These are phyloP conservation scores for Ips nitidus DNA, from an alignment of 1,140 invertebrate genomes.

Conservation along the genomic window DNA sequence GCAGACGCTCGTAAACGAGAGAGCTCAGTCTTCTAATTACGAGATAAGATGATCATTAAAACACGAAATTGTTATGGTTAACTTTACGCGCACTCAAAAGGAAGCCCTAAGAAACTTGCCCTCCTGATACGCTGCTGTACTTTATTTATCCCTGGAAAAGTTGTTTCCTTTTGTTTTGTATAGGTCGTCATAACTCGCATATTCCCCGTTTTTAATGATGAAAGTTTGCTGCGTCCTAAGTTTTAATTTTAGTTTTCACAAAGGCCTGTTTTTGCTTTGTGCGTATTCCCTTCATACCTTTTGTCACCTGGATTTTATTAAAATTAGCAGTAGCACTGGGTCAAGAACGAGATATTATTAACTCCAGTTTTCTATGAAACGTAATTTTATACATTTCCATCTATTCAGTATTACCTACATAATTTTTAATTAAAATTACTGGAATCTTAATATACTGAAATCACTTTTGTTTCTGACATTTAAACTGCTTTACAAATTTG, in stretches of 20 bases:
- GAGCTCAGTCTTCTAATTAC: slow-evolving; percentile 29
- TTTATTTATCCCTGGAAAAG: slow-evolving; percentile 1
- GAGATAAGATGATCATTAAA: slow-evolving; percentile 32
- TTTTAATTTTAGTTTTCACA: slow-evolving; percentile 2
- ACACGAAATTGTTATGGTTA: slow-evolving; percentile 28
- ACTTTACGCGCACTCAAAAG: slow-evolving; percentile 10
- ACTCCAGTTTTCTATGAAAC: too few relatives aligned
- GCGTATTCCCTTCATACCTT: not conserved
- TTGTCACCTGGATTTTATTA: too few relatives aligned
- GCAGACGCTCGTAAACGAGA: slow-evolving; percentile 26
- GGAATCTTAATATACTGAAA: too few relatives aligned
- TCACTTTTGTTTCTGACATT: too few relatives aligned
- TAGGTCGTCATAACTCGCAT: slow-evolving; percentile 7
- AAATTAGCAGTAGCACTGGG: too few relatives aligned
- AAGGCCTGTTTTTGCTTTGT: not conserved
- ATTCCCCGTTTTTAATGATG: slow-evolving; percentile 6
- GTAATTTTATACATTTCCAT: too few relatives aligned
- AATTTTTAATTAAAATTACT: too few relatives aligned
- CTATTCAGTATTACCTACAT: too few relatives aligned
- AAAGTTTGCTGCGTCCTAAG: slow-evolving; percentile 5
- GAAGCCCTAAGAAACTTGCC: slow-evolving; percentile 12
- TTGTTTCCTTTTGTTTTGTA: slow-evolving; percentile 1
- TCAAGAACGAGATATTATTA: too few relatives aligned
- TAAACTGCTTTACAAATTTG: too few relatives aligned
- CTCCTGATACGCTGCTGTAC: too few relatives aligned